Conservation (phyloP, 2,888 invertebrate genomes). For the Habrosyne pyritoides region DNA sequence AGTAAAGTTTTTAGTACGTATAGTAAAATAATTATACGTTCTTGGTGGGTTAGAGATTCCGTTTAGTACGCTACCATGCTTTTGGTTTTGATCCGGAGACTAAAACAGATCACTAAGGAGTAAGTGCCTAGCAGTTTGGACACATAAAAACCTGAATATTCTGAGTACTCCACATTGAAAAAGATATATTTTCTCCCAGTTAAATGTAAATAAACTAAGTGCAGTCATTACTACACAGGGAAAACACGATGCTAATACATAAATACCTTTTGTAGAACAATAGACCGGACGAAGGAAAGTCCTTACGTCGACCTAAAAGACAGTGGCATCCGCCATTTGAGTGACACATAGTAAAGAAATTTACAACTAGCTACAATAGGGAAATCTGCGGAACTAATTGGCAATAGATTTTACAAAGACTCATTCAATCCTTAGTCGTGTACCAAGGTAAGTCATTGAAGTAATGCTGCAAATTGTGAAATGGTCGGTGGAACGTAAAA, state of each 20-base stretch:
- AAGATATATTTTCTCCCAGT: background rate
- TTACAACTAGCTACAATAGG: background rate
- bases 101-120: background rate
- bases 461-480: too few species aligned
- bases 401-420: background rate
- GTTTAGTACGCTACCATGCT: too few species aligned
- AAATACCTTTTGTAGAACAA: conserved; percentile 4
- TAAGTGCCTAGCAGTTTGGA: background rate
- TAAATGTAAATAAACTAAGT: background rate
- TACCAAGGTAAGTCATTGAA: too few species aligned
- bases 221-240: background rate
- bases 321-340: conserved; percentile 3
- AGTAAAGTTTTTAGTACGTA: too few species aligned
- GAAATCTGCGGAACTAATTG: conserved; percentile 1
- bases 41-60: too few species aligned
- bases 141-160: background rate
- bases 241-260: background rate
- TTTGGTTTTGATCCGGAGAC: background rate
- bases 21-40: too few species aligned
- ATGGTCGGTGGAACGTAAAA: background rate
- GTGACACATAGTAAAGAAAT: background rate
- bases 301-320: background rate
- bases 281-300: conserved; percentile 1
- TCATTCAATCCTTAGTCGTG: too few species aligned
- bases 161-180: background rate